Conservation (phyloP, 2,113 vertebrate genomes). For the Thomomys bottae region DNA sequence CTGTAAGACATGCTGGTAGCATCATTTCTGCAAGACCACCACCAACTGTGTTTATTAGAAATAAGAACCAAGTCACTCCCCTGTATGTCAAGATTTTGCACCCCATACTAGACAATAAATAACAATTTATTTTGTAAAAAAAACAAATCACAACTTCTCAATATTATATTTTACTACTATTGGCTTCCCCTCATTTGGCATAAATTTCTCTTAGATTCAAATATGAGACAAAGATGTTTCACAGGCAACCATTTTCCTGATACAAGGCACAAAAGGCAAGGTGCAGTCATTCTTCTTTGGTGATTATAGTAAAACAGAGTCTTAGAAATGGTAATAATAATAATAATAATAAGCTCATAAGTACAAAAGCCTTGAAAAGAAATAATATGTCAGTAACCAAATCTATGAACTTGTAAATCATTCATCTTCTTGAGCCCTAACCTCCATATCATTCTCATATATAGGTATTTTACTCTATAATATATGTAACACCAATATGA, state of each 20-base stretch:
- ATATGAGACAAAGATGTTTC: slow-evolving; percentile 4
- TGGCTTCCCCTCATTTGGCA: neutral
- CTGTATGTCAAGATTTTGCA: slow-evolving; percentile 36
- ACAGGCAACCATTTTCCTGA: neutral
- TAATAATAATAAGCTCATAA: neutral
- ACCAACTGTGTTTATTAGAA: slow-evolving; percentile 14
- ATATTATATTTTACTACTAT: slow-evolving; percentile 22
- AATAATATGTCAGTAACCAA: neutral
- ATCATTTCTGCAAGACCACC: neutral
- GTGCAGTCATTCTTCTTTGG: neutral
- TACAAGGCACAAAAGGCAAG: neutral
- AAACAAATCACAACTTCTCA: neutral
- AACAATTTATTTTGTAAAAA: neutral
- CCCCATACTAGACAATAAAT: neutral
- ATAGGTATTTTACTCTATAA: neutral
- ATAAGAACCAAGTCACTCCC: neutral
- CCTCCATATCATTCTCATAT: neutral
- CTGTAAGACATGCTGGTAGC: neutral
- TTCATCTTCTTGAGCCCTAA: neutral
- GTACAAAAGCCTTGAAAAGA: neutral
- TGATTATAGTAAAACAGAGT: neutral
- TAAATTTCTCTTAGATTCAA: neutral
- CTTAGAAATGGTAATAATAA: neutral
- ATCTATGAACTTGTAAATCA: neutral
- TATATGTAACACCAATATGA: neutral